Percentiles rank a stretch among this genome's conserved stretches.
Conservation (phyloP, 2,888 invertebrate genomes). For the Nomada fabriciana region DNA sequence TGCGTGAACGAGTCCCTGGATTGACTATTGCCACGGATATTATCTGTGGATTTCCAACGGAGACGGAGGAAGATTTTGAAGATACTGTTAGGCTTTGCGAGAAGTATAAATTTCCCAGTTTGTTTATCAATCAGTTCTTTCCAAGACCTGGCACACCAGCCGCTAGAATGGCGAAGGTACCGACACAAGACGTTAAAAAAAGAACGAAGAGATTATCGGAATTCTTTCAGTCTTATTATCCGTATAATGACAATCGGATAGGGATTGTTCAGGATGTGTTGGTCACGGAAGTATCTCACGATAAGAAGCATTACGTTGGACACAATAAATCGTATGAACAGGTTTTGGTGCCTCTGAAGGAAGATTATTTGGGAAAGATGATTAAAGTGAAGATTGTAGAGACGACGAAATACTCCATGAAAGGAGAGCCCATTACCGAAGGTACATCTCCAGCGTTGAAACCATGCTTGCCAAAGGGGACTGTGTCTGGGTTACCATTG, state of each 20-base stretch:
- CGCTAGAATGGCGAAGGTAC: slow-evolving; percentile 93
- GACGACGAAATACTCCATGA: slow-evolving; percentile 92
- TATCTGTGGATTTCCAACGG: slow-evolving; percentile 99
- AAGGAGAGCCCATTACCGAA: slow-evolving; percentile 87
- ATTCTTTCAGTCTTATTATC: slow-evolving; percentile 94
- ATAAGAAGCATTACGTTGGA: slow-evolving; percentile 95
- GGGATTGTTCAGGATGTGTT: slow-evolving; percentile 91
- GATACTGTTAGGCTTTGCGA: slow-evolving; percentile 93
- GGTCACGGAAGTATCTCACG: slow-evolving; percentile 97
- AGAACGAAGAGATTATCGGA: slow-evolving; percentile 95
- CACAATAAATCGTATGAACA: slow-evolving; percentile 99
- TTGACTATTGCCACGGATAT: slow-evolving; percentile 98
- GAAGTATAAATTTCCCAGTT: slow-evolving; percentile 95
- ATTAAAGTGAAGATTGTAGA: slow-evolving; percentile 90
- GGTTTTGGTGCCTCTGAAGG: slow-evolving; percentile 92
- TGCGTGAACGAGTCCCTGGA: slow-evolving; percentile 92
- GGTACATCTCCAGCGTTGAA: slow-evolving; percentile 84
- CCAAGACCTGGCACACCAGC: slow-evolving; percentile 98
- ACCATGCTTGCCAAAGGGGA: slow-evolving; percentile 86
- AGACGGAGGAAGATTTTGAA: slow-evolving; percentile 95
- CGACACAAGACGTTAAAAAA: slow-evolving; percentile 94
- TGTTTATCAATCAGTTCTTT: slow-evolving; percentile 99
- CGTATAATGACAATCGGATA: slow-evolving; percentile 89
- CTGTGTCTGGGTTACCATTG: slow-evolving; percentile 85
- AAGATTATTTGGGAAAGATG: slow-evolving; percentile 92